Evolutionary conservation across 1,140 invertebrate species (phyloP).

Genomic region (Drosophila aff.): DNA sequence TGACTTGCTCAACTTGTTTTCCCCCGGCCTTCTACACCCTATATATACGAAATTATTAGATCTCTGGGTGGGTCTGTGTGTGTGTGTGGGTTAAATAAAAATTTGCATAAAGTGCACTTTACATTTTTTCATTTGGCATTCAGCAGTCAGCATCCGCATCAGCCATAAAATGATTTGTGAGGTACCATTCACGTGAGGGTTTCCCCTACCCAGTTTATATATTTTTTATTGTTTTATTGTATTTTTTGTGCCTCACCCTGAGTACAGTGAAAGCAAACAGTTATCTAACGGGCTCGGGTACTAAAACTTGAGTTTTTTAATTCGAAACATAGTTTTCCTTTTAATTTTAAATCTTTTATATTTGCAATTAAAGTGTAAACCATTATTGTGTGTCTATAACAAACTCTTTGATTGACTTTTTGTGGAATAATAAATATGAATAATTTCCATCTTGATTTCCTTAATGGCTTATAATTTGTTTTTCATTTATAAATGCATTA

Average conservation of each 20-base stretch:
- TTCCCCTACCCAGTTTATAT: slow-evolving; percentile 1
- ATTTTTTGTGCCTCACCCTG: not conserved
- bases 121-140: slow-evolving; percentile 63
- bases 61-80: slow-evolving; percentile 16
- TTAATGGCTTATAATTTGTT: slow-evolving; percentile 18
- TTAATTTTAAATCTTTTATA: not conserved
- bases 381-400: not conserved
- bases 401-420: not conserved
- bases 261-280: slow-evolving; percentile 46
- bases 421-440: not conserved
- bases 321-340: not conserved
- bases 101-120: slow-evolving; percentile 75
- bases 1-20: slow-evolving; percentile 48
- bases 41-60: slow-evolving; percentile 23
- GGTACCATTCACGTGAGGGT: slow-evolving; percentile 18
- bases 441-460: not conserved
- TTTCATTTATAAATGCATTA: slow-evolving; percentile 13
- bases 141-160: slow-evolving; percentile 65
- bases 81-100: slow-evolving; percentile 48
- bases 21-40: slow-evolving; percentile 14
- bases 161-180: slow-evolving; percentile 54
- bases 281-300: slow-evolving; percentile 27
- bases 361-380: not conserved
- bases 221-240: slow-evolving; percentile 11
- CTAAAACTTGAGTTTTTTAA: not conserved